Base-by-base conservation (phyloP, 2,888 invertebrate genomes). In the Clostera curtula region DNA sequence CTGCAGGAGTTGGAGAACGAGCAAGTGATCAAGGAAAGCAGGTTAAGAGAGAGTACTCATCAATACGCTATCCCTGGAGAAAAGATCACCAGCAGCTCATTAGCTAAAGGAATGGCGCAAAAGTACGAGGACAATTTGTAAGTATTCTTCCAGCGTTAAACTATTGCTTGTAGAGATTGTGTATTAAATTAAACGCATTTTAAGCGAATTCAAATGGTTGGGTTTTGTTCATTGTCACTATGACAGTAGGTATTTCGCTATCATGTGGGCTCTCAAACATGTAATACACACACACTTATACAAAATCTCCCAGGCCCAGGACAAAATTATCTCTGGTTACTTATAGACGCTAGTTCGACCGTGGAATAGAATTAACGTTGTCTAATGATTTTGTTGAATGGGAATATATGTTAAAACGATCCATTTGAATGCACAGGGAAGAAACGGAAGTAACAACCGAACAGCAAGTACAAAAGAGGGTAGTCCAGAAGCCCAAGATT, bases 11-110 rank as follows among this genome's bases (percentile, higher is more conserved):
- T 96, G 24, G 96, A 95, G 71, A 93, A 92, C 43, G 92, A 92
- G 45, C 95, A 95, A 72, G 85, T 95, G 18, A 85, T 90, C 9
- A 95, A 93, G 65, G 95, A 95, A 67, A 88, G 90, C 36, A 88
- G 90, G 51, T 69, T 93, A 32, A 86, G 95, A 35, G 93, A 93
- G 73, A 76, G 90, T 19, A 86, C 85, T 25, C 94, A 93, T 69
- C 95, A 95, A 61, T 93, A 90, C 63, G 91, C 93, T 14, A 90
- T 94, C 51, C 93, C 95, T 28, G 94, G 95, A 3, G 93, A 95
- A 37, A 93, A 92, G 61, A 79, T 94, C 25, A 89, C 91, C 2
- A 87, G 86, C 45, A 89, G 86, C 57, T 92, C 93, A 3, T 75
- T 93, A 40, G 90, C 95, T 19, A 92, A 89, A 72, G 93, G 93